Evolutionary conservation across 1,140 invertebrate genomes (phyloP), one percentile per base, ranked within the genome.

Genomic region (Drosophila albomicans): DNA sequence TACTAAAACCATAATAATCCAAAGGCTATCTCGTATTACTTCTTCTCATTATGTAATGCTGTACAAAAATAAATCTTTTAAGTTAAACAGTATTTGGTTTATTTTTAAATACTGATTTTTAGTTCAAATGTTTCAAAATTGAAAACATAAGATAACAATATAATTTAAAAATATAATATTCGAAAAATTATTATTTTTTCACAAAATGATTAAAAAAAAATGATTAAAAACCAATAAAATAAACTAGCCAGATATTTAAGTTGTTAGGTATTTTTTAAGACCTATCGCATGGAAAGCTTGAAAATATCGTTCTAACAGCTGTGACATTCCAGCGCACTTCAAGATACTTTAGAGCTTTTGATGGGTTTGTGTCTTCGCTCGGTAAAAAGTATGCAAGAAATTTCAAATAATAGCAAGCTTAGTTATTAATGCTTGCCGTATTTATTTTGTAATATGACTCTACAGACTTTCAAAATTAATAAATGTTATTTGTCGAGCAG

Each of bases 211-310:
- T 48, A 48, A 6, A 6, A 20, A 48, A 7, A 20, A 1, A 48
- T 2, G 10, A 2, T n/a, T n/a, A n/a, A n/a, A n/a, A n/a, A n/a
- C n/a, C n/a, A n/a, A 20, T 20, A 7, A 48, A 15, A 20, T 38
- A 20, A 48, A 6, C 46, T 20, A 16, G 13, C 0, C 0, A 38
- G 0, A 0, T 8, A 35, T 35, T 35, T 16, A 10, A 48, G 5
- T 35, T 28, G n/a, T 69, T 49, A 63, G 67, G 51, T 11, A 64
- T 75, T 64, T 75, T 75, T 75, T 70, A 70, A 10, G 2, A 45
- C n/a, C 51, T 75, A 16, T 20, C 10, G 43, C 0, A 4, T 75
- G 72, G 32, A 67, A 54, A 1, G 5, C 16, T 41, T 10, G 6
- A 10, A 38, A 75, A 20, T 69, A 7, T 49, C 32, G 13, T 10